A percentile compares a stretch with the other conserved stretches of the same genome.
Conservation (phyloP, 2,888 invertebrate species). For the Latrodectus elegans region DNA sequence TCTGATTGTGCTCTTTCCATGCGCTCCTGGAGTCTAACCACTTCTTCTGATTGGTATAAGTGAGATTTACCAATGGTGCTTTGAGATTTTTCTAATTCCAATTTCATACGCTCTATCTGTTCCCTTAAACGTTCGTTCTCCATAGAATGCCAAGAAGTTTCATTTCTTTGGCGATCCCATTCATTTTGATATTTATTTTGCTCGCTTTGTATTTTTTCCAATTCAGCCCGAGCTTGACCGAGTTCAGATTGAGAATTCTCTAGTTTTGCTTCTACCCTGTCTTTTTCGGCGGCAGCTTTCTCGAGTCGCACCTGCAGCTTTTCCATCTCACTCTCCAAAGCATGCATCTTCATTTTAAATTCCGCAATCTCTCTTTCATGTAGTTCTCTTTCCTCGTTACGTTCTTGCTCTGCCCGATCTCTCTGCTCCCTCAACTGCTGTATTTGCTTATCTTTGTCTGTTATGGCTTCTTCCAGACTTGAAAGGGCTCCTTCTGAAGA, state of each 20-base stretch:
- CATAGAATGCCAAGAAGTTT: slow-evolving; percentile 77
- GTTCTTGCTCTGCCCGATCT: slow-evolving; percentile 95
- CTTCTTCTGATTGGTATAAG: slow-evolving; percentile 83
- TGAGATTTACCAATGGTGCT: slow-evolving; percentile 81
- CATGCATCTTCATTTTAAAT: slow-evolving; percentile 93
- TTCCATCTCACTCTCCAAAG: slow-evolving; percentile 86
- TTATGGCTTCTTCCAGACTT: slow-evolving; percentile 94
- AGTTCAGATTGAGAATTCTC: slow-evolving; percentile 94
- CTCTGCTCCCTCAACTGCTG: slow-evolving; percentile 93
- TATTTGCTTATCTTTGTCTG: slow-evolving; percentile 98
- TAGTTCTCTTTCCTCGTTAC: slow-evolving; percentile 94
- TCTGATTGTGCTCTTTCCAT: slow-evolving; percentile 90
- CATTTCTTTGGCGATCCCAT: slow-evolving; percentile 89
- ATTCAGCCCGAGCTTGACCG: slow-evolving; percentile 93
- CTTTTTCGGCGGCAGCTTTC: slow-evolving; percentile 91
- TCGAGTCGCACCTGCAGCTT: slow-evolving; percentile 84
- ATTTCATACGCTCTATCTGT: slow-evolving; percentile 80
- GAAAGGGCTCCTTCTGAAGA: slow-evolving; percentile 93
- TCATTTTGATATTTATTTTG: slow-evolving; percentile 91
- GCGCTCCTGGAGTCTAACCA: slow-evolving; percentile 82
- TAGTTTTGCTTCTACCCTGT: slow-evolving; percentile 90
- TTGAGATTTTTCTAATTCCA: slow-evolving; percentile 87
- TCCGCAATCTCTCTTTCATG: slow-evolving; percentile 95
- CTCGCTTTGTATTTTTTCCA: slow-evolving; percentile 92
- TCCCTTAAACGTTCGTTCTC: slow-evolving; percentile 87